Percentiles rank a stretch among this genome's conserved stretches.
Evolutionary conservation across 2,888 invertebrate genomes (phyloP).

Genomic region (Malthinus seriepunctatus): DNA sequence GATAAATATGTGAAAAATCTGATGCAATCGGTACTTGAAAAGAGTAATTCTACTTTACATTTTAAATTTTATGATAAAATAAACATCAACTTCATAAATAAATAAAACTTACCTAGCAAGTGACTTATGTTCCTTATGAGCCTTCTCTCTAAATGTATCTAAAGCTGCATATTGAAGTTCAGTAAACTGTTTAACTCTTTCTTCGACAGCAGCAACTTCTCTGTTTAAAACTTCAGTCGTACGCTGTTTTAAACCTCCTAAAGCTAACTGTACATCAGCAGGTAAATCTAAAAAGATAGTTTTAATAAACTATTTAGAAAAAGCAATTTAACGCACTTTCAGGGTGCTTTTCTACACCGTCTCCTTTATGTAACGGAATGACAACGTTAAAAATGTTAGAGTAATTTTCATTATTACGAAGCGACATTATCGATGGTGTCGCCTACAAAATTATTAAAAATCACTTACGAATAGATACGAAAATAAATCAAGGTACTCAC

Average conservation of each 20-base stretch:
- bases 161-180: constrained; percentile 75
- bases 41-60: no score
- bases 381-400: constrained; percentile 75
- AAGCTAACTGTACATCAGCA: constrained; percentile 59
- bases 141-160: constrained; percentile 72
- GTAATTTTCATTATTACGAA: constrained; percentile 67
- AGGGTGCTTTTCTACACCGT: constrained; percentile 11
- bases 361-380: constrained; percentile 47
- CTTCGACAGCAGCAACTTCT: constrained; percentile 72
- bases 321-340: constrained; percentile 12
- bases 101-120: constrained; percentile 60
- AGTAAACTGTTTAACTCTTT: constrained; percentile 73
- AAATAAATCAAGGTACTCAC: constrained; percentile 54
- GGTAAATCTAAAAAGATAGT: constrained; percentile 52
- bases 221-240: constrained; percentile 69
- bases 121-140: constrained; percentile 72
- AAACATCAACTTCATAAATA: not conserved
- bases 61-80: no score
- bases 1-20: no score
- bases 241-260: constrained; percentile 67
- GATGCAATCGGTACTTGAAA: no score
- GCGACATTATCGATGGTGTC: constrained; percentile 57
- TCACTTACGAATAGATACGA: not conserved
- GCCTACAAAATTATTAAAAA: constrained; percentile 36
- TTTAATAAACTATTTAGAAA: not conserved